These are phyloP conservation scores for Pogonomyrmex californicus DNA, from an alignment of 1,140 invertebrate genomes.

Conservation along the genomic window DNA sequence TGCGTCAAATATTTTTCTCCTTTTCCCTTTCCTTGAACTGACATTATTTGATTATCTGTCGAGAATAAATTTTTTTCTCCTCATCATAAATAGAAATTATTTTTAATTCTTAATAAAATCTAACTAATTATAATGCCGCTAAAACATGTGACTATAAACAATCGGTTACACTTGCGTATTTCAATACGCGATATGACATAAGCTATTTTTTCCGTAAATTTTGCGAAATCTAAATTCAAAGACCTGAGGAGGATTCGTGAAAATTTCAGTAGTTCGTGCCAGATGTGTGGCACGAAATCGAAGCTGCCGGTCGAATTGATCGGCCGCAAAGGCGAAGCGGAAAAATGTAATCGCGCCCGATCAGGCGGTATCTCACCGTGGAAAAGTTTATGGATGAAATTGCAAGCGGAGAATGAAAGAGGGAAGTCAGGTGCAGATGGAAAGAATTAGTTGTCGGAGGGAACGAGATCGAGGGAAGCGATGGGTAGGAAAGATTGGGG, in stretches of 20 bases:
- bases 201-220: not conserved
- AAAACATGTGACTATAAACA: not conserved
- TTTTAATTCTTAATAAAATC: conserved; percentile 14
- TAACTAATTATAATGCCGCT: not conserved
- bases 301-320: conserved; percentile 40
- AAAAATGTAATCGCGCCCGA: conserved; percentile 35
- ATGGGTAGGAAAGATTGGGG: not conserved
- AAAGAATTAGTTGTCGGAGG: conserved; percentile 27
- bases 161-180: not conserved
- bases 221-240: conserved; percentile 49
- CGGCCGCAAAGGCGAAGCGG: conserved; percentile 39
- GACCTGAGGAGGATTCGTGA: conserved; percentile 20
- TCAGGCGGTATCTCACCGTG: conserved; percentile 22
- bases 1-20: not conserved
- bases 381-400: conserved; percentile 15
- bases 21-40: not conserved
- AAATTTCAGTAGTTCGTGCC: conserved; percentile 13
- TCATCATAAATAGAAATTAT: no score
- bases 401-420: conserved; percentile 11
- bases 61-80: not conserved
- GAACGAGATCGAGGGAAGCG: not conserved
- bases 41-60: not conserved
- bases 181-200: not conserved
- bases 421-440: conserved; percentile 34
- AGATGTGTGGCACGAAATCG: conserved; percentile 46